A percentile compares a stretch with the other conserved stretches of the same genome.
phyloP scores from a whole-genome alignment of 2,888 invertebrate species.

The Neoitamus cyanurus region DNA sequence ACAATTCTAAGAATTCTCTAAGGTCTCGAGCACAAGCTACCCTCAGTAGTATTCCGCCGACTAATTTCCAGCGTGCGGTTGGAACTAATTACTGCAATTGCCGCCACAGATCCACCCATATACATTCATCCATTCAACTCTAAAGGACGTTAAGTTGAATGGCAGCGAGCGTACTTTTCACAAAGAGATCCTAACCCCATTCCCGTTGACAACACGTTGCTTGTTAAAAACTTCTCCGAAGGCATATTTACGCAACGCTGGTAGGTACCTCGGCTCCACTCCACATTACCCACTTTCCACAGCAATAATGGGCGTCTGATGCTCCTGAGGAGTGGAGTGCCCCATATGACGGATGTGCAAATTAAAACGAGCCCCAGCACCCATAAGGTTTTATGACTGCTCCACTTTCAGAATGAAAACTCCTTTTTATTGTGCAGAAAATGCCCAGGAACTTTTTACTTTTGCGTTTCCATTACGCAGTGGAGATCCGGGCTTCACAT shows the following conservation, averaged over 20 bases:
- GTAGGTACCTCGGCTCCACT: not conserved
- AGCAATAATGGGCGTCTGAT: not conserved
- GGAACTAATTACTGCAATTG: not conserved
- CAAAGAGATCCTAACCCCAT: not conserved
- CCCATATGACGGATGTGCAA: not conserved
- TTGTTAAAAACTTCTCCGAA: not conserved
- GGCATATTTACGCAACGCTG: not conserved
- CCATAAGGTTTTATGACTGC: not conserved
- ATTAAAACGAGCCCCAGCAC: not conserved
- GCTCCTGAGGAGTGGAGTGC: not conserved
- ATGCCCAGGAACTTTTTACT: not conserved
- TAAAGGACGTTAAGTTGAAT: not conserved
- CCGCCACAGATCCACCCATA: not conserved
- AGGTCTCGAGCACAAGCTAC: not conserved
- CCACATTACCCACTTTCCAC: not conserved
- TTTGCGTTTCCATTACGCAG: not conserved
- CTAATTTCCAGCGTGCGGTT: not conserved
- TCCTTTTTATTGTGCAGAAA: not conserved
- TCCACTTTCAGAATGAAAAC: not conserved
- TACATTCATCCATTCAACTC: not conserved
- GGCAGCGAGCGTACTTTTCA: not conserved
- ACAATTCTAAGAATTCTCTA: not conserved
- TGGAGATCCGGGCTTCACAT: not conserved
- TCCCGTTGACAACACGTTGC: not conserved
- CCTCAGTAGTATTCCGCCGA: not conserved